Conservation (phyloP, 2,888 invertebrate species). For the Panorpa germanica region DNA sequence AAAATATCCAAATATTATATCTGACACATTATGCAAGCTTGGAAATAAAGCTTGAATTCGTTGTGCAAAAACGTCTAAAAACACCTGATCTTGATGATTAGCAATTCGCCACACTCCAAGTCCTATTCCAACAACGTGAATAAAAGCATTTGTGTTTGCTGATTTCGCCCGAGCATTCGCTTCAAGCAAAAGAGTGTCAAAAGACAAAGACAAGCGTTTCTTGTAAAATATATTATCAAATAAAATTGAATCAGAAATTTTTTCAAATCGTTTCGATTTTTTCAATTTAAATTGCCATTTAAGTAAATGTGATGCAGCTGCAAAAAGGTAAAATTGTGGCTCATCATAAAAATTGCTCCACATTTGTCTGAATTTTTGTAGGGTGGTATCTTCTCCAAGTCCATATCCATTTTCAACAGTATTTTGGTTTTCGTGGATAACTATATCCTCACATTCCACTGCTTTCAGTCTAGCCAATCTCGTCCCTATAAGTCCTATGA, state of each 20-base stretch:
- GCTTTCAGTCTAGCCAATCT: constrained; percentile 29
- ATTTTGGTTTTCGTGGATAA: constrained; percentile 29
- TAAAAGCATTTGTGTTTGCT: constrained; percentile 30
- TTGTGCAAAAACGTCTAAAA: constrained; percentile 40
- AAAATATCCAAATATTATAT: constrained; percentile 48
- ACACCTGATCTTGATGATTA: constrained; percentile 38
- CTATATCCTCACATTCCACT: constrained; percentile 36
- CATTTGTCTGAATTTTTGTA: no score
- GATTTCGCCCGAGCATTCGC: constrained; percentile 33
- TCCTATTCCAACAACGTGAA: constrained; percentile 47
- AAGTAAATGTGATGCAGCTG: constrained; percentile 8
- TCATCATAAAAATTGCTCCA: constrained; percentile 18
- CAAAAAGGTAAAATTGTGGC: constrained; percentile 8
- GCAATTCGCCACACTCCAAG: constrained; percentile 46
- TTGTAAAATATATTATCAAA: constrained; percentile 22
- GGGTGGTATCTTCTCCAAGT: no score
- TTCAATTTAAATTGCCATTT: no score
- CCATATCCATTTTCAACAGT: constrained; percentile 28
- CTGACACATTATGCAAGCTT: constrained; percentile 31
- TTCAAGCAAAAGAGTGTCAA: constrained; percentile 41
- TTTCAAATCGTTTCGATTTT: constrained; percentile 8
- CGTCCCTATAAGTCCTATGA: constrained; percentile 30
- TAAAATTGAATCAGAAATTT: constrained; percentile 16
- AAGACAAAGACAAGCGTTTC: constrained; percentile 29
- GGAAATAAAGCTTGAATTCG: constrained; percentile 29